Percentiles rank a stretch among this genome's conserved stretches.
Evolutionary conservation across 2,888 invertebrate species (phyloP).

Genomic region (Callinectes sapidus): DNA sequence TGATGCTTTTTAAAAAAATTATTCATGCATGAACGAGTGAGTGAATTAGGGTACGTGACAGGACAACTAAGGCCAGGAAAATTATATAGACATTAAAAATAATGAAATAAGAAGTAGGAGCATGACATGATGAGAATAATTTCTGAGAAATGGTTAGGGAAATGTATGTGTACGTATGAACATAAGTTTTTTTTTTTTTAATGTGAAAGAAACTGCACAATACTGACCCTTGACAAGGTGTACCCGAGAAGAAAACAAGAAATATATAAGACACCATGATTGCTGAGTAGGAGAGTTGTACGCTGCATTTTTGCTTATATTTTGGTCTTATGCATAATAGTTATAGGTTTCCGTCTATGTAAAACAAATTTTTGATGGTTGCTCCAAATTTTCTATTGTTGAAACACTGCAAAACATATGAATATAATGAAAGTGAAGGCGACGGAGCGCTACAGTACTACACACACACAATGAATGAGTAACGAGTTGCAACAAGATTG

Average conservation of each 20-base stretch:
- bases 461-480: neutral
- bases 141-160: too few species aligned
- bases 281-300: neutral
- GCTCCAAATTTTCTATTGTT: neutral
- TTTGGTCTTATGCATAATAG: neutral
- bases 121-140: too few species aligned
- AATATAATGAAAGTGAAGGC: neutral
- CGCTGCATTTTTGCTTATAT: neutral
- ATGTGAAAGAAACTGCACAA: neutral
- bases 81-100: too few species aligned
- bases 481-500: neutral
- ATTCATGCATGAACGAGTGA: too few species aligned
- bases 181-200: neutral
- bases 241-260: neutral
- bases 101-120: too few species aligned
- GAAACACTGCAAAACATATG: neutral
- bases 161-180: neutral
- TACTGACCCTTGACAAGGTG: neutral
- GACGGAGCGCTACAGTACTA: neutral
- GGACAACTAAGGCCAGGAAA: too few species aligned
- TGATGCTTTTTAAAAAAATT: neutral
- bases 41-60: too few species aligned
- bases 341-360: neutral
- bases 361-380: neutral
- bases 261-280: neutral